These are phyloP conservation scores for Habroteleia sp. DNA, from an alignment of 2,888 invertebrate species.

Conservation along the genomic window DNA sequence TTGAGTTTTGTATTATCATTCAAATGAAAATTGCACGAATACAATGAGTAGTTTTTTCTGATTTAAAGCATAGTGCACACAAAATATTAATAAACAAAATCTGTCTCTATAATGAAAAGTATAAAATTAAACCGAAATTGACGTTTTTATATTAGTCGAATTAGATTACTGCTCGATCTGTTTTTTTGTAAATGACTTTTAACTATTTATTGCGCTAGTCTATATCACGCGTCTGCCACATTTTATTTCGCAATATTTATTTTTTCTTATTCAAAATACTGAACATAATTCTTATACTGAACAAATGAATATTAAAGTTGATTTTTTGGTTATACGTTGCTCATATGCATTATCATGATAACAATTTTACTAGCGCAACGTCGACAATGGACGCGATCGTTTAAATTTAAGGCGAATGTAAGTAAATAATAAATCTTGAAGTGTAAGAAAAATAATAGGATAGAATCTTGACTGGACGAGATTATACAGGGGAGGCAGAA, in stretches of 20 bases:
- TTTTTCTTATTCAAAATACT: background rate
- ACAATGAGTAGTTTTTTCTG: background rate
- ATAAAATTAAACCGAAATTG: too few species aligned
- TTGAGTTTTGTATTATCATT: background rate
- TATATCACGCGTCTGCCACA: too few species aligned
- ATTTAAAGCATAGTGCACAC: background rate
- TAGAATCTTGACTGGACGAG: slow-evolving; percentile 67
- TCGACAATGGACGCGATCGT: slow-evolving; percentile 21
- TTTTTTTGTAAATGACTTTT: too few species aligned
- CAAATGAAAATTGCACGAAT: background rate
- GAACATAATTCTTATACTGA: background rate
- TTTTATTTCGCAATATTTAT: too few species aligned
- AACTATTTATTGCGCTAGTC: too few species aligned
- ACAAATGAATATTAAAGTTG: slow-evolving; percentile 20
- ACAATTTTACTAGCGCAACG: slow-evolving; percentile 9
- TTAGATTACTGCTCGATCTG: too few species aligned
- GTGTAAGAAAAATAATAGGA: slow-evolving; percentile 70
- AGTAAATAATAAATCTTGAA: slow-evolving; percentile 63
- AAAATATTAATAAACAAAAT: slow-evolving; percentile 2
- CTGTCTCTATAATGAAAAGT: too few species aligned
- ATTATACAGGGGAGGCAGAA: slow-evolving; percentile 64
- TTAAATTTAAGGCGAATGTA: slow-evolving; percentile 26
- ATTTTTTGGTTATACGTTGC: slow-evolving; percentile 16
- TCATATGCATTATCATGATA: slow-evolving; percentile 20
- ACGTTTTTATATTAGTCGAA: too few species aligned